Evolutionary conservation across 2,113 vertebrate genomes (phyloP), one percentile per base, ranked within the genome.

Genomic region (Salminus brasiliensis): DNA sequence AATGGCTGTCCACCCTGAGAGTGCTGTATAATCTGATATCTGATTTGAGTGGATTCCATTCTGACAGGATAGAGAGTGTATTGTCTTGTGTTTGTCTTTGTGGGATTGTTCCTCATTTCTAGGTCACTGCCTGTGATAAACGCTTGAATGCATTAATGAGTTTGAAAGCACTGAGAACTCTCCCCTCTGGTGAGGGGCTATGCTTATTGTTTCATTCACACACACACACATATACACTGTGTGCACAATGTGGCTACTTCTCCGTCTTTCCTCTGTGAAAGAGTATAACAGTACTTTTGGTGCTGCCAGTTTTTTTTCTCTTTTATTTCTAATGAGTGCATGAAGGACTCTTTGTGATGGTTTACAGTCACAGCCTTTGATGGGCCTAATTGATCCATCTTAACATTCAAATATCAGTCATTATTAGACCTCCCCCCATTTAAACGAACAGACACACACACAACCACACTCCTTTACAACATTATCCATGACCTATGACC

Each of bases 81-180:
- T 89, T 89, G 87, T 88, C 71, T 83, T 71, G 45, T 79, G 25
- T 71, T 80, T 69, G 53, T 59, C 57, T 87, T 83, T 88, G 80
- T 86, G 83, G 72, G 52, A 85, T 82, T 85, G 81, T 82, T 81
- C 80, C 60, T 81, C 76, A 83, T 89, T 87, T 89, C 86, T 89
- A 85, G 86, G 88, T 89, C 87, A 88, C 70, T 78, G 86, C 80
- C 68, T 80, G 80, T 72, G 72, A 78, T 83, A 81, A 83, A 83
- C 34, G 76, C 73, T 80, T 85, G 67, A 79, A 84, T 80, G 86
- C 76, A 16, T 81, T 84, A 86, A 89, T 85, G 81, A 83, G 82
- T 76, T 80, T 57, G 45, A 79, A 45, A 43, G 74, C 65, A 65
- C 74, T 77, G 72, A 74, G 75, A 75, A 66, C 53, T 67, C 75